Base-by-base conservation (phyloP, 2,797 vertebrate genomes). In the Furcifer pardalis region DNA sequence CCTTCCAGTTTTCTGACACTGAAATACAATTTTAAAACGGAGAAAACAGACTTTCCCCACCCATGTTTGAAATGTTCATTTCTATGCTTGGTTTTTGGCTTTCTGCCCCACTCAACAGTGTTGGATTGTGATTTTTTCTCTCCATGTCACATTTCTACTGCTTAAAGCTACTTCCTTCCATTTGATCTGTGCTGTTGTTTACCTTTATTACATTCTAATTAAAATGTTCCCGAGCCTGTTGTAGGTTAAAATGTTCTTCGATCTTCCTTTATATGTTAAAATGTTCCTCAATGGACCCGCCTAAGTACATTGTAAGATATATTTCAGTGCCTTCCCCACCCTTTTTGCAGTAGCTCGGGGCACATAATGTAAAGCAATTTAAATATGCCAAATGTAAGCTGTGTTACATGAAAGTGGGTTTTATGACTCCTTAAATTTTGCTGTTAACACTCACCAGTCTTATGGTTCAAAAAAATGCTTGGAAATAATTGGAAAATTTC, bases 211-310 rank as follows among this genome's bases (percentile, higher is more conserved):
- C 46, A 21, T 25, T 7, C 0, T 85, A 44, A 32, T 56, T 63
- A 44, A 7, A 68, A 4, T 23, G 42, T 76, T 72, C 19, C 74
- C 35, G 27, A 49, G 42, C 40, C 42, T 59, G 56, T 15, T 15
- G 27, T 35, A 81, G 69, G 65, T 56, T 68, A 69, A 69, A 37
- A 40, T 81, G 79, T 81, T 81, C 79, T 10, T 56, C 7, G 27
- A 25, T 52, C 44, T 68, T 12, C 25, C 12, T 37, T 42, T 46
- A 49, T 30, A 74, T 46, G 30, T n/a, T 52, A 35, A 5, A 71
- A 4, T 13, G 56, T 77, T 76, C 25, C 77, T 75, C 59, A 23
- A 13, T n/a, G 32, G 56, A 23, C 2, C 49, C n/a, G 3, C 44
- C 63, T 83, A 49, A 65, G 10, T 76, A 74, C 30, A 74, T 63